Percentiles rank a stretch among this genome's conserved stretches.
Evolutionary conservation across 2,888 invertebrate species (phyloP).

Genomic region (Sminthurinus aureus): DNA sequence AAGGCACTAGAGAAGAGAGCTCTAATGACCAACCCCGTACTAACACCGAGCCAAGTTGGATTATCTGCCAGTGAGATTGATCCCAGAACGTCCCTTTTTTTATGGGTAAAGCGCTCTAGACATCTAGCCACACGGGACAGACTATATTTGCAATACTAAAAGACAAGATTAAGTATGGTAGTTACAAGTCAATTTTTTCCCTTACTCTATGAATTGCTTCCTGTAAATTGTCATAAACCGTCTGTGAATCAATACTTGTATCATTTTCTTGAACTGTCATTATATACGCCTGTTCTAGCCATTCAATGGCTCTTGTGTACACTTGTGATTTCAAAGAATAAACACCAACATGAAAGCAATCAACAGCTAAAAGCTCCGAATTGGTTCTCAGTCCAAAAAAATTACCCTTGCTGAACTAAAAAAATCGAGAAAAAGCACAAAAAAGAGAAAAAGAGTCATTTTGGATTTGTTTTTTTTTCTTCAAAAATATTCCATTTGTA

Average conservation of each 20-base stretch:
- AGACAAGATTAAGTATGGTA: too few relatives aligned
- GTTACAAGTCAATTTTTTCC: too few relatives aligned
- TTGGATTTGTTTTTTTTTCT: not conserved
- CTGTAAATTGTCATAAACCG: conserved; percentile 46
- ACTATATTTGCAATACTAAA: too few relatives aligned
- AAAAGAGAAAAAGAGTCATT: not conserved
- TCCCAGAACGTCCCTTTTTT: too few relatives aligned
- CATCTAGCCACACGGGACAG: too few relatives aligned
- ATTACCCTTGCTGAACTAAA: conserved; percentile 55
- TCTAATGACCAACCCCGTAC: too few relatives aligned
- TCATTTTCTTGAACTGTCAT: conserved; percentile 61
- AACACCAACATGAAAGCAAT: conserved; percentile 63
- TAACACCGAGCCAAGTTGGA: too few relatives aligned
- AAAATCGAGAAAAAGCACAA: too few relatives aligned
- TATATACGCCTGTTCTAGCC: conserved; percentile 62
- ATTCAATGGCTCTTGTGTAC: conserved; percentile 62
- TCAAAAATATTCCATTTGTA: not conserved
- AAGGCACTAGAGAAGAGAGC: too few relatives aligned
- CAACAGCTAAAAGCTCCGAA: conserved; percentile 61
- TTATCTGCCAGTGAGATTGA: too few relatives aligned
- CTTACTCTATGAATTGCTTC: conserved; percentile 48
- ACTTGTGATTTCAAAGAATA: conserved; percentile 61
- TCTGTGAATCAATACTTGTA: conserved; percentile 56
- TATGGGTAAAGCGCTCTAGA: too few relatives aligned
- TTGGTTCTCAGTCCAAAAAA: conserved; percentile 51